Percentiles rank a stretch among this genome's conserved stretches.
Conservation (phyloP, 2,888 invertebrate species). For the Apodemia zela region DNA sequence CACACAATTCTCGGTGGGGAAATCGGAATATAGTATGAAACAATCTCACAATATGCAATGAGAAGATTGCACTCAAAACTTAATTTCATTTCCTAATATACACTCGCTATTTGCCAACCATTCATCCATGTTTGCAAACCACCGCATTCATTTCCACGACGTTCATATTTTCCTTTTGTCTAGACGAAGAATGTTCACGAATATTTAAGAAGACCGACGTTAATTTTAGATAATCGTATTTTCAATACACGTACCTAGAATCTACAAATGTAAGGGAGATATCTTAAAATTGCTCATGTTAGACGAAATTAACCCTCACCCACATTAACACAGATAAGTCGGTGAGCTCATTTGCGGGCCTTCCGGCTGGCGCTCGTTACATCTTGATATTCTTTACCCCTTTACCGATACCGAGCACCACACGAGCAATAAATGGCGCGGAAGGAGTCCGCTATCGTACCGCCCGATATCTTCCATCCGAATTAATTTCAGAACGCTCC, state of each 20-base stretch:
- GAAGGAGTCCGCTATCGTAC: conserved; percentile 75
- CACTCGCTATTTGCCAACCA: conserved; percentile 60
- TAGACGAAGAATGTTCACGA: conserved; percentile 76
- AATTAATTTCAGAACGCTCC: conserved; percentile 75
- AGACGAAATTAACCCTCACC: conserved; percentile 79
- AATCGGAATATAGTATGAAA: conserved; percentile 27
- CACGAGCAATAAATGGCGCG: conserved; percentile 79
- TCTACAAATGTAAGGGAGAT: conserved; percentile 59
- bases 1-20: conserved; percentile 29
- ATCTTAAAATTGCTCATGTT: conserved; percentile 78
- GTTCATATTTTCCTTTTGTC: conserved; percentile 77
- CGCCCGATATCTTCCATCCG: conserved; percentile 79
- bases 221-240: conserved; percentile 28
- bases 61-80: conserved; percentile 62
- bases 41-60: conserved; percentile 44
- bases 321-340: conserved; percentile 79
- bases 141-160: conserved; percentile 61
- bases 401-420: conserved; percentile 73
- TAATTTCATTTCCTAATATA: conserved; percentile 77
- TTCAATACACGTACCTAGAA: conserved; percentile 25
- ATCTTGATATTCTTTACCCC: conserved; percentile 81
- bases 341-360: conserved; percentile 79
- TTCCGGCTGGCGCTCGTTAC: conserved; percentile 77
- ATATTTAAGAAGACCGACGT: conserved; percentile 62
- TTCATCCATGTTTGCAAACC: conserved; percentile 67